These are phyloP conservation scores for Trachelus tabidus DNA, from an alignment of 2,888 invertebrate genomes.

Conservation along the genomic window DNA sequence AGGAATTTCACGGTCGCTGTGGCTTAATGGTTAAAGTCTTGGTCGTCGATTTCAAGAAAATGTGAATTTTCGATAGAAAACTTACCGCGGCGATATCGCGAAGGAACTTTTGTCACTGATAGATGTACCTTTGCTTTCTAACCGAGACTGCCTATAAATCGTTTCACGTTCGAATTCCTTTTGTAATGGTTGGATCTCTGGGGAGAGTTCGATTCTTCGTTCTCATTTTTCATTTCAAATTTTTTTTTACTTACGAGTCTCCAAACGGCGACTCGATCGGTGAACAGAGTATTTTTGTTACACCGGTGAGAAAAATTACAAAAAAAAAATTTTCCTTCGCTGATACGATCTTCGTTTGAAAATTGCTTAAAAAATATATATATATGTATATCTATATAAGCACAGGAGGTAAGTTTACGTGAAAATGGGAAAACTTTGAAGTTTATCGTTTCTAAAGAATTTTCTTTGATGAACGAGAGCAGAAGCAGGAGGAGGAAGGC, in stretches of 20 bases:
- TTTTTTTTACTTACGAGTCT: background rate
- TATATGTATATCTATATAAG: background rate
- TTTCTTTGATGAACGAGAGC: background rate
- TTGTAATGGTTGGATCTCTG: background rate
- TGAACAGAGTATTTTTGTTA: background rate
- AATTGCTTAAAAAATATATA: background rate
- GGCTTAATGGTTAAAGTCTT: background rate
- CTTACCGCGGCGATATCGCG: background rate
- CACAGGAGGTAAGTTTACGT: background rate
- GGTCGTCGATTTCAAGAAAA: background rate
- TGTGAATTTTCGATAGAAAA: background rate
- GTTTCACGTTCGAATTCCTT: background rate
- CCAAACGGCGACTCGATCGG: background rate
- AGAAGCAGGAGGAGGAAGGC: slow-evolving; percentile 15
- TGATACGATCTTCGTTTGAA: no score
- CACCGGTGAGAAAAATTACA: background rate
- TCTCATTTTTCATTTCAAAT: background rate
- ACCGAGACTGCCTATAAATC: background rate
- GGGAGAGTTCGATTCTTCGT: background rate
- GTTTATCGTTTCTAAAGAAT: background rate
- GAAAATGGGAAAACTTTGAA: slow-evolving; percentile 3
- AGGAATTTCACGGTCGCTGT: background rate
- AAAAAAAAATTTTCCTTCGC: no score
- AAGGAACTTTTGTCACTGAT: background rate
- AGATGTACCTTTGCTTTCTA: background rate